phyloP scores from a whole-genome alignment of 2,113 vertebrate species.

The Ictalurus furcatus region DNA sequence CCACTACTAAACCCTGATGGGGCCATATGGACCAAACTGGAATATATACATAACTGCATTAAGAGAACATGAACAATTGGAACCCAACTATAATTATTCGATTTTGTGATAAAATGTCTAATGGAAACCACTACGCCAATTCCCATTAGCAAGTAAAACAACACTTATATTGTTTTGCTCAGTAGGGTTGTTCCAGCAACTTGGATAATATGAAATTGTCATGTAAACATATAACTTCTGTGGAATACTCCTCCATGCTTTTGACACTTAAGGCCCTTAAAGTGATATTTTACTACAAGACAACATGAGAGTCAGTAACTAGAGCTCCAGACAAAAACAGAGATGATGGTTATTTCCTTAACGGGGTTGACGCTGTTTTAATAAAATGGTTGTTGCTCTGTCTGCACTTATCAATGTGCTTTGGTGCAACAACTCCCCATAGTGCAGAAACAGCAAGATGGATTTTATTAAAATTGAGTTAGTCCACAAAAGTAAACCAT shows the following conservation, averaged over 20 bases:
- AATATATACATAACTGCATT: not conserved
- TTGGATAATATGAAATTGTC: not conserved
- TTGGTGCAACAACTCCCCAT: not conserved
- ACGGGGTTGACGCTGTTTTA: not conserved
- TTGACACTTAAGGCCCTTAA: not conserved
- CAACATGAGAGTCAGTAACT: not conserved
- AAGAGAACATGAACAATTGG: not conserved
- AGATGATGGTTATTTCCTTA: not conserved
- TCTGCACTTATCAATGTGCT: not conserved
- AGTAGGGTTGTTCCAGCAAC: not conserved
- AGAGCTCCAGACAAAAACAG: constrained; percentile 1
- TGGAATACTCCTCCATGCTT: not conserved
- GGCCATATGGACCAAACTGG: not conserved
- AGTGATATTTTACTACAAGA: not conserved
- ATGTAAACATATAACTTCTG: not conserved
- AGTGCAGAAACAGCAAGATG: not conserved
- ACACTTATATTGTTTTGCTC: not conserved
- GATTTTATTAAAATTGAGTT: not conserved
- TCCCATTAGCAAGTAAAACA: not conserved
- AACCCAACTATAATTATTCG: not conserved
- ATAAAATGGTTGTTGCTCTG: not conserved
- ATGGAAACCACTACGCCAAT: not conserved
- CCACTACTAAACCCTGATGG: not conserved
- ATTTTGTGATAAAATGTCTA: not conserved
- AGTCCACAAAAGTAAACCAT: not conserved